Conservation (phyloP, 2,113 vertebrate genomes). For the Syngnathoides biaculeatus region DNA sequence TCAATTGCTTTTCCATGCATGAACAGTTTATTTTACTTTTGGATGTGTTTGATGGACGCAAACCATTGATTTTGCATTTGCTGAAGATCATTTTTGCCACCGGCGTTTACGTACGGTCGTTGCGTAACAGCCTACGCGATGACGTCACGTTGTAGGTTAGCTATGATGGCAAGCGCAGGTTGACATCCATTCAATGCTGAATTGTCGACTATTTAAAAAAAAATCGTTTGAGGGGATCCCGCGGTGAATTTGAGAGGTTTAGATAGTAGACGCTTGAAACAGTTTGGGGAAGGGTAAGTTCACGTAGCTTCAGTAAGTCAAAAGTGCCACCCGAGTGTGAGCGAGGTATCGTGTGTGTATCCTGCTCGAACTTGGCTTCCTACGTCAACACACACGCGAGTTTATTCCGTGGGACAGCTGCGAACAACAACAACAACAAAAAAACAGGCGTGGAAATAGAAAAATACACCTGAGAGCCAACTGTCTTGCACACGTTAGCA, state of each 20-base stretch:
- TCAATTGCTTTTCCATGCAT: not conserved
- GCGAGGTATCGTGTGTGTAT: slow-evolving; percentile 1
- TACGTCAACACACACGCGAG: slow-evolving; percentile 8
- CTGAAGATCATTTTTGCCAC: not conserved
- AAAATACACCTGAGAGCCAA: not conserved
- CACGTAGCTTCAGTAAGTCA: slow-evolving; percentile 36
- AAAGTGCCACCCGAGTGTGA: slow-evolving; percentile 29
- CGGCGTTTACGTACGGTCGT: not conserved
- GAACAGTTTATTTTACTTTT: not conserved
- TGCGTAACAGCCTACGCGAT: slow-evolving; percentile 46
- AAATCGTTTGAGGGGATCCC: slow-evolving; percentile 65
- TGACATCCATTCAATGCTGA: slow-evolving; percentile 63
- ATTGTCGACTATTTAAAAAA: slow-evolving; percentile 65
- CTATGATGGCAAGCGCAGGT: slow-evolving; percentile 71
- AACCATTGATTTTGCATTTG: not conserved
- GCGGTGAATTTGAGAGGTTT: slow-evolving; percentile 42
- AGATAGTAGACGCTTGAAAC: slow-evolving; percentile 54
- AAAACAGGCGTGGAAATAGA: not conserved
- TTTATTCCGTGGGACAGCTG: not conserved
- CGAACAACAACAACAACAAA: no score
- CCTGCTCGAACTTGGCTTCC: slow-evolving; percentile 16
- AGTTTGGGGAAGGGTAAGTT: slow-evolving; percentile 74
- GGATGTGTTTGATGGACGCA: not conserved
- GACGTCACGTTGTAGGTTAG: slow-evolving; percentile 60
- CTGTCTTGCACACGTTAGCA: slow-evolving; percentile 1